These are phyloP conservation scores for Lophura swinhoii DNA, from an alignment of 2,797 vertebrate genomes.

Conservation along the genomic window DNA sequence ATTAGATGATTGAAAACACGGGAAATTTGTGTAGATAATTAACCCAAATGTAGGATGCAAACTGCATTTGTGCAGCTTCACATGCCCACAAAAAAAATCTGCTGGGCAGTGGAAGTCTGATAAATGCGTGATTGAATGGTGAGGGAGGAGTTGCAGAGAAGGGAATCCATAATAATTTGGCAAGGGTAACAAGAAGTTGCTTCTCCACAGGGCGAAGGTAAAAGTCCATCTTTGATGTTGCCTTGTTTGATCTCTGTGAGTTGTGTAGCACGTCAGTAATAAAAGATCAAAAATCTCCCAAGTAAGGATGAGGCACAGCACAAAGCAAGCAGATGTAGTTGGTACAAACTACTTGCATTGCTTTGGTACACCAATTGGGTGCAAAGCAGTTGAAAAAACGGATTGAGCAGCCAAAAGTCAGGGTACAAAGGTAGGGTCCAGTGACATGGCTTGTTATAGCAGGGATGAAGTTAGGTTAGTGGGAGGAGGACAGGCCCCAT, in stretches of 20 bases:
- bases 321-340: background rate
- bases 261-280: background rate
- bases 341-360: background rate
- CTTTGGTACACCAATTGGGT: background rate
- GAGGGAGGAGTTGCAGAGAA: background rate
- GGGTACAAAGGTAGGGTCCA: background rate
- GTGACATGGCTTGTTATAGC: background rate
- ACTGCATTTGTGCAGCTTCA: background rate
- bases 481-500: background rate
- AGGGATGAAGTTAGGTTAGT: background rate
- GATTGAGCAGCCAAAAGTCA: background rate
- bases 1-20: background rate
- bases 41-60: background rate
- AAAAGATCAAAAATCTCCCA: constrained; percentile 31
- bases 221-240: background rate
- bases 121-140: background rate
- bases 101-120: background rate
- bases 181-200: background rate
- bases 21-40: background rate
- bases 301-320: background rate
- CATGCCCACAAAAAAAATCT: background rate
- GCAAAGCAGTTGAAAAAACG: accelerated
- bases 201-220: background rate
- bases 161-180: background rate
- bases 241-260: constrained; percentile 21